Evolutionary conservation across 1,140 invertebrate genomes (phyloP).

Genomic region (Drosophila paulistorum): DNA sequence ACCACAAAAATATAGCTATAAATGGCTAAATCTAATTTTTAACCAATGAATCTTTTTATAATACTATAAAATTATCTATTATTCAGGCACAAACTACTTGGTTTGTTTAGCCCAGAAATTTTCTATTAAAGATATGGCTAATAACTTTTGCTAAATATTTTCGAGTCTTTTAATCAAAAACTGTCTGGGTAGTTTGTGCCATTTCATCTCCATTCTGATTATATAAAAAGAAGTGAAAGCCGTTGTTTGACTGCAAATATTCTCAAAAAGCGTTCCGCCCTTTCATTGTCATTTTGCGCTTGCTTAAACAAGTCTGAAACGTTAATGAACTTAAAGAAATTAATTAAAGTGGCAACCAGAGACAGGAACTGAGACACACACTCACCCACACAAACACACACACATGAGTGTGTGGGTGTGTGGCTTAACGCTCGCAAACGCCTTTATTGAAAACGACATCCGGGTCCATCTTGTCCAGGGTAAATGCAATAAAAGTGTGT

Average conservation of each 20-base stretch:
- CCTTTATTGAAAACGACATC: slow-evolving; percentile 78
- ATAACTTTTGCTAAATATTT: too few relatives aligned
- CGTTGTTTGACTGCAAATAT: slow-evolving; percentile 60
- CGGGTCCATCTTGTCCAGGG: slow-evolving; percentile 46
- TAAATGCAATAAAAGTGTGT: slow-evolving; percentile 74
- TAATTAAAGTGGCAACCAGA: slow-evolving; percentile 67
- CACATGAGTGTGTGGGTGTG: slow-evolving; percentile 25
- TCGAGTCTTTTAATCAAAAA: not conserved
- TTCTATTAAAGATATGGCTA: too few relatives aligned
- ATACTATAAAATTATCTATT: too few relatives aligned
- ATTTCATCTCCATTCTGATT: not conserved
- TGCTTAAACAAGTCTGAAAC: slow-evolving; percentile 68
- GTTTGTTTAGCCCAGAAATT: too few relatives aligned
- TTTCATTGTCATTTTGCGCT: slow-evolving; percentile 54
- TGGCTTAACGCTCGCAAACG: slow-evolving; percentile 62
- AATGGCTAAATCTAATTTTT: too few relatives aligned
- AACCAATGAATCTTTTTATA: too few relatives aligned
- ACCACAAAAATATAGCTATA: too few relatives aligned
- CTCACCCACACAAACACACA: not conserved
- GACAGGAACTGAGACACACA: slow-evolving; percentile 4
- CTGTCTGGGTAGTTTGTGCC: not conserved
- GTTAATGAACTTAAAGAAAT: slow-evolving; percentile 81
- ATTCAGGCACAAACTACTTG: too few relatives aligned
- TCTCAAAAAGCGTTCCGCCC: slow-evolving; percentile 59
- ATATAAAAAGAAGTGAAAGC: slow-evolving; percentile 24